Percentiles rank a stretch among this genome's conserved stretches.
Conservation (phyloP, 1,140 invertebrate genomes). For the Drosophila rhopaloa region DNA sequence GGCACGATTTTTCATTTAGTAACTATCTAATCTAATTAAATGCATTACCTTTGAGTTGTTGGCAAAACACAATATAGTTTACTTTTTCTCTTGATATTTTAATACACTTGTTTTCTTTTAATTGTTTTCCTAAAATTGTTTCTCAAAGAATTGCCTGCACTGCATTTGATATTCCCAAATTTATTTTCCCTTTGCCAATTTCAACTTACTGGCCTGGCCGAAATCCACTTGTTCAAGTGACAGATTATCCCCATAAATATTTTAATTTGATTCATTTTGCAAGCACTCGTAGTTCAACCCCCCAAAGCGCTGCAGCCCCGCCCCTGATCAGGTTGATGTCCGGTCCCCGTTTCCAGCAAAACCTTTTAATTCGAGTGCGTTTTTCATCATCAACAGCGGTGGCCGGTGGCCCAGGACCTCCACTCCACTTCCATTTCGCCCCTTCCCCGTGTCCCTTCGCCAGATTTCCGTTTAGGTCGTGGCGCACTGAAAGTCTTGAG, state of each 20-base stretch:
- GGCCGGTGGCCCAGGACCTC: not conserved
- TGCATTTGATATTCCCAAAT: not conserved
- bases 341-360: constrained; percentile 17
- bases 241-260: constrained; percentile 46
- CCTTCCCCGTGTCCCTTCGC: not conserved
- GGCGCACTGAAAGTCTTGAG: constrained; percentile 74
- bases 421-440: not conserved
- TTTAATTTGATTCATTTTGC: constrained; percentile 56
- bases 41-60: too few species aligned
- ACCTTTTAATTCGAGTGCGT: constrained; percentile 81
- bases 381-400: constrained; percentile 69
- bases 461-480: constrained; percentile 71
- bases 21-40: too few species aligned
- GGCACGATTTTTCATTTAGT: not conserved
- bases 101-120: not conserved
- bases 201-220: not conserved
- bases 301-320: constrained; percentile 34
- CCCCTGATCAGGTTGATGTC: constrained; percentile 24
- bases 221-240: constrained; percentile 28
- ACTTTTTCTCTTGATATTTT: not conserved
- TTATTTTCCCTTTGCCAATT: not conserved
- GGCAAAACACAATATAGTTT: too few species aligned
- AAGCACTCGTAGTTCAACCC: constrained; percentile 44
- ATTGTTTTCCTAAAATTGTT: not conserved
- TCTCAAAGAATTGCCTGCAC: not conserved